Conservation (phyloP, 2,888 invertebrate species). For the Teleogryllus oceanicus region DNA sequence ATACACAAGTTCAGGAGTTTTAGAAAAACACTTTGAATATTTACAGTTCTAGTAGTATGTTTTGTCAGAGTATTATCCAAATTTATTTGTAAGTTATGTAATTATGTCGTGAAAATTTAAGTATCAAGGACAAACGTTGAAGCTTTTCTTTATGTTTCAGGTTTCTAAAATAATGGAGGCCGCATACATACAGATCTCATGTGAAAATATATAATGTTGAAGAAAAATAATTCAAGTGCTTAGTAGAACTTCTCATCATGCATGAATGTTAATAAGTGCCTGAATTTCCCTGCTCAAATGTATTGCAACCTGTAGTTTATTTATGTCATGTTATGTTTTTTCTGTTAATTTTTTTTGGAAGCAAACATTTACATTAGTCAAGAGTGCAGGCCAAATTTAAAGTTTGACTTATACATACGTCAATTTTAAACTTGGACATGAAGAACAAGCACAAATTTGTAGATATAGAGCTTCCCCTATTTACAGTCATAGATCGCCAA, state of each 20-base stretch:
- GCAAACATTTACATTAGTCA: background rate
- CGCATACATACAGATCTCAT: background rate
- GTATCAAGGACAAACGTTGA: background rate
- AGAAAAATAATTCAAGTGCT: background rate
- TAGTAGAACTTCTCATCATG: background rate
- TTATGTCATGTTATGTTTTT: background rate
- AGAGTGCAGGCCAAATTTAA: background rate
- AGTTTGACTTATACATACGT: background rate
- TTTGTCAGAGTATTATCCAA: too few species aligned
- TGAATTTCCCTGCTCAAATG: conserved; percentile 8
- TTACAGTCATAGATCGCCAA: background rate
- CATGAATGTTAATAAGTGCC: conserved; percentile 9
- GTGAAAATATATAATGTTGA: background rate
- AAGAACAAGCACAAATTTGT: background rate
- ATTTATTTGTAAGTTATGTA: too few species aligned
- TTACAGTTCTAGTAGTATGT: too few species aligned
- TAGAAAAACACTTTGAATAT: too few species aligned
- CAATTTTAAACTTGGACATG: background rate
- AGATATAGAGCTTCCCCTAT: background rate
- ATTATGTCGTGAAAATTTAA: too few species aligned
- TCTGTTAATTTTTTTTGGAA: background rate
- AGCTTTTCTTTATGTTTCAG: background rate
- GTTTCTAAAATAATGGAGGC: background rate
- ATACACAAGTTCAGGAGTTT: too few species aligned
- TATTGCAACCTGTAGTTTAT: background rate